These are phyloP conservation scores for Oxycera nigricornis DNA, from an alignment of 2,888 invertebrate species.

Conservation along the genomic window DNA sequence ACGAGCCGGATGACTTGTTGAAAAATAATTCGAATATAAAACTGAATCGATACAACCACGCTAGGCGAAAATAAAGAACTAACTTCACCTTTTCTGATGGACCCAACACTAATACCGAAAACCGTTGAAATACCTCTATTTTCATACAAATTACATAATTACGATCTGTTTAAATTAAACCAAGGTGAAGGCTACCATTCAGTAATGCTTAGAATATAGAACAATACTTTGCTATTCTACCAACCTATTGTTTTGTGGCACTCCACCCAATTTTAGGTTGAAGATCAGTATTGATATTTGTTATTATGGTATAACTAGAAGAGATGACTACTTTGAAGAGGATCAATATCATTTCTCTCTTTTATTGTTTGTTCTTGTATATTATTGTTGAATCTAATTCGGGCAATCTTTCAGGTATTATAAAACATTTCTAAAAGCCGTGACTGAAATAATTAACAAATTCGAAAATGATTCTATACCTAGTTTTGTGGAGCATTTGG, in stretches of 20 bases:
- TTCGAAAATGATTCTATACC: neutral
- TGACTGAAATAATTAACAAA: slow-evolving; percentile 44
- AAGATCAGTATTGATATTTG: slow-evolving; percentile 17
- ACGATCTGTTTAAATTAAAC: slow-evolving; percentile 45
- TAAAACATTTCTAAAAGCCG: slow-evolving; percentile 31
- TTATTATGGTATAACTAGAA: too few species aligned
- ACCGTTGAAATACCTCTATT: slow-evolving; percentile 6
- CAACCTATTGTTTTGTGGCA: too few species aligned
- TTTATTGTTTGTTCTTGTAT: neutral
- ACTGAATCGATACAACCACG: neutral
- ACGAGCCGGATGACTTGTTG: neutral
- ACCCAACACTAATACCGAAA: slow-evolving; percentile 10
- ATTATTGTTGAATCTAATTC: neutral
- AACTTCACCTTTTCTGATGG: neutral
- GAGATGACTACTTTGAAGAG: too few species aligned
- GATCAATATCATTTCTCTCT: neutral
- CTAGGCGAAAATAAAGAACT: neutral
- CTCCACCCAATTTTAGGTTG: too few species aligned
- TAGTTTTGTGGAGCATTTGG: neutral
- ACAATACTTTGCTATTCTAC: neutral
- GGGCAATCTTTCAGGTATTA: neutral
- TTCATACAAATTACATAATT: slow-evolving; percentile 43
- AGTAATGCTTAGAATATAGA: neutral
- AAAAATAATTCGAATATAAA: neutral
- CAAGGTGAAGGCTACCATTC: slow-evolving; percentile 26